phyloP scores from a whole-genome alignment of 2,113 vertebrate genomes.

The Phaetusa simplex region DNA sequence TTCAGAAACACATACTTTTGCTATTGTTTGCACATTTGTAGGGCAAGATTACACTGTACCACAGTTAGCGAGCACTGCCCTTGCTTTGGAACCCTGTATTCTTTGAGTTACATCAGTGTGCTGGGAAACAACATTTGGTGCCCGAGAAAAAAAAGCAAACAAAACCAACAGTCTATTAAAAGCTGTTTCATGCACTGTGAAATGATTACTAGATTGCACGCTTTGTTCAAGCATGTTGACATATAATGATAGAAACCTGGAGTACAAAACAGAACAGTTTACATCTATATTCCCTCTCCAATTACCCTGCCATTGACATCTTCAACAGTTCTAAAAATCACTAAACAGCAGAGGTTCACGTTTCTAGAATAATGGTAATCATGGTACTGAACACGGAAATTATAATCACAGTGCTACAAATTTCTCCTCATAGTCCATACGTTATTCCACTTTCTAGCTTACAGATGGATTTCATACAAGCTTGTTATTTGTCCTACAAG shows the following conservation, averaged over 20 bases:
- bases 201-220: constrained; percentile 18
- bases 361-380: background rate
- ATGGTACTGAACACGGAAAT: background rate
- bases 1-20: constrained; percentile 59
- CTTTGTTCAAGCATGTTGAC: constrained; percentile 32
- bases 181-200: constrained; percentile 14
- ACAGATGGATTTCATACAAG: constrained; percentile 21
- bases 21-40: constrained; percentile 59
- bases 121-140: constrained; percentile 14
- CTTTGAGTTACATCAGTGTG: background rate
- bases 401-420: background rate
- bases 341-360: background rate
- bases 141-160: background rate
- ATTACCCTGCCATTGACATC: background rate
- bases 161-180: constrained; percentile 26
- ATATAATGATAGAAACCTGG: constrained; percentile 9
- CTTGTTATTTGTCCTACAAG: background rate
- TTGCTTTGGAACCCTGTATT: constrained; percentile 19
- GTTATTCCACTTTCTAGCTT: background rate
- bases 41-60: constrained; percentile 16
- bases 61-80: background rate
- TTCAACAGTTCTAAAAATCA: background rate
- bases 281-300: background rate
- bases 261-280: background rate
- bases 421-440: background rate